These are phyloP conservation scores for Carassius carassius DNA, from an alignment of 2,113 vertebrate species.

Conservation along the genomic window DNA sequence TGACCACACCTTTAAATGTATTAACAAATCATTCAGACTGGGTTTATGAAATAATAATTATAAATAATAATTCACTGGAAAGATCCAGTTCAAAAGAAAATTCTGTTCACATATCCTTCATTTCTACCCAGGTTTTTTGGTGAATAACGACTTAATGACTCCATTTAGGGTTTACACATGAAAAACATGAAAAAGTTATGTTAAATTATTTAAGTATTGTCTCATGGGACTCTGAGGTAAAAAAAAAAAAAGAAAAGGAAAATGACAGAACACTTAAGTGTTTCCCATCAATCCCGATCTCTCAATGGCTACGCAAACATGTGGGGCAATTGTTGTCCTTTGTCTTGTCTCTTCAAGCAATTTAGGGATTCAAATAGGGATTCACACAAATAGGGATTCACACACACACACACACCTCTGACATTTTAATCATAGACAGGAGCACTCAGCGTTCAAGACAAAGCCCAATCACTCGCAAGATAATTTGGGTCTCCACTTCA, in stretches of 20 bases:
- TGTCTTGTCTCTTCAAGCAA: constrained; percentile 21
- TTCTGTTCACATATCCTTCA: background rate
- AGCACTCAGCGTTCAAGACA: constrained; percentile 74
- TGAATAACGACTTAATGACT: background rate
- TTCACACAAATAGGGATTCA: constrained; percentile 44
- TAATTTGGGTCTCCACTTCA: constrained; percentile 81
- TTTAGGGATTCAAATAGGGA: constrained; percentile 42
- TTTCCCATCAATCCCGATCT: background rate
- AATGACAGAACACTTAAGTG: background rate
- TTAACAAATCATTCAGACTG: background rate
- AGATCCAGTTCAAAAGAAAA: background rate
- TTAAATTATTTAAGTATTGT: background rate
- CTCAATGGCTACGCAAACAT: background rate
- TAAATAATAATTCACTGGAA: background rate
- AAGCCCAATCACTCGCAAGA: constrained; percentile 78
- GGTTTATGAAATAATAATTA: background rate
- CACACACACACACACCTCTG: constrained; percentile 50
- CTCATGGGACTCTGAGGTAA: background rate
- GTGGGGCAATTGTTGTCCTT: constrained; percentile 35
- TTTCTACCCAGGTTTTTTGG: background rate
- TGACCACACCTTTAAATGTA: background rate
- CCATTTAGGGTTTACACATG: background rate
- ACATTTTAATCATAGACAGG: constrained; percentile 78
- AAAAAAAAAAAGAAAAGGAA: background rate
- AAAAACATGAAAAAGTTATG: background rate